These are phyloP conservation scores for Phoebastria nigripes DNA, from an alignment of 2,797 vertebrate genomes.

Conservation along the genomic window DNA sequence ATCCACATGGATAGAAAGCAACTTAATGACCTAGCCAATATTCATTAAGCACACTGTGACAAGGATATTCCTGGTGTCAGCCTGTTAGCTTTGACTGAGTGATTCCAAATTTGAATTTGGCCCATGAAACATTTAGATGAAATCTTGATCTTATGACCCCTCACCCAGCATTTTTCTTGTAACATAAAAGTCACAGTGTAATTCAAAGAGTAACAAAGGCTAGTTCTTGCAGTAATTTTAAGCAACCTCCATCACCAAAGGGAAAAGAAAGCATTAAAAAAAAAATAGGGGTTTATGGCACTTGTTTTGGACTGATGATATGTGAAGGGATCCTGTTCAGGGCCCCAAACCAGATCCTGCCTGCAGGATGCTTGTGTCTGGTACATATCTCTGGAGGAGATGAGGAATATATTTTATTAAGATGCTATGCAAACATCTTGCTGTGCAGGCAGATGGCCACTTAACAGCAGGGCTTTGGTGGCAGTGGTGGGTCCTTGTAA, in stretches of 20 bases:
- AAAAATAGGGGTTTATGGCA: background rate
- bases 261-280: background rate
- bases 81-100: background rate
- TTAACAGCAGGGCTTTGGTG: constrained; percentile 11
- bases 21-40: background rate
- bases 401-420: background rate
- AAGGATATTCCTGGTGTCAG: background rate
- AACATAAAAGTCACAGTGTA: background rate
- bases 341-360: background rate
- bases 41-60: background rate
- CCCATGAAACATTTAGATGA: background rate
- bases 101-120: background rate
- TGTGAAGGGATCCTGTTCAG: background rate
- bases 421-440: background rate
- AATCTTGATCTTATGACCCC: background rate
- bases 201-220: background rate
- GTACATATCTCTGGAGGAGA: background rate
- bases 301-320: background rate
- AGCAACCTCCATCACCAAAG: background rate
- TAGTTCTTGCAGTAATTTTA: background rate
- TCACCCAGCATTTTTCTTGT: background rate
- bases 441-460: background rate
- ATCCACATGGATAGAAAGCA: background rate
- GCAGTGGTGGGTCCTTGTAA: background rate
- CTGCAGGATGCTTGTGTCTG: background rate